Evolutionary conservation across 2,113 vertebrate genomes (phyloP).

Genomic region (Cyphomyrus discorhynchus): DNA sequence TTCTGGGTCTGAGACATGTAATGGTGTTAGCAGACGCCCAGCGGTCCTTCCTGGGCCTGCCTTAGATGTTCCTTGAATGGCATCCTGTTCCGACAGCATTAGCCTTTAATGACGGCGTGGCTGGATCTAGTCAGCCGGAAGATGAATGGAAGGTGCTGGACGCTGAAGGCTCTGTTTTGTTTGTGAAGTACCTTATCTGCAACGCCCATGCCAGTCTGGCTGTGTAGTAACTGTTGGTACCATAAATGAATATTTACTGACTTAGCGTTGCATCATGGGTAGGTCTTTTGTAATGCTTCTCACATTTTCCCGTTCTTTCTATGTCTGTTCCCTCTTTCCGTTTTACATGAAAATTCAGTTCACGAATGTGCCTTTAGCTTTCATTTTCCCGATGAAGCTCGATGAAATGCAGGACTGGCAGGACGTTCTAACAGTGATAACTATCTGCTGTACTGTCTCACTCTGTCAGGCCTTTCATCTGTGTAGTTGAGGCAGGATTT

Average conservation of each 20-base stretch:
- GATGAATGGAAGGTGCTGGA: not conserved
- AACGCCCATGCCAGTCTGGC: not conserved
- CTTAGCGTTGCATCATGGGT: not conserved
- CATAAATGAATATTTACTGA: not conserved
- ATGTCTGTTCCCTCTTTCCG: not conserved
- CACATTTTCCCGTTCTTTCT: not conserved
- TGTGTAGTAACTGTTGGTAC: not conserved
- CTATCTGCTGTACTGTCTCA: not conserved
- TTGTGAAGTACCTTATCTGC: not conserved
- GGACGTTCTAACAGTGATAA: not conserved
- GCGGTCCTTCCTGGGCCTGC: not conserved
- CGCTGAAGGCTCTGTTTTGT: not conserved
- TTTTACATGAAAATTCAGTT: not conserved
- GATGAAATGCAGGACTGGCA: not conserved
- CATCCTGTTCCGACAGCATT: not conserved
- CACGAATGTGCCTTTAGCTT: not conserved
- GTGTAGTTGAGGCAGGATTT: not conserved
- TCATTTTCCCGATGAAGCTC: not conserved
- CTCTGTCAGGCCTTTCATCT: not conserved
- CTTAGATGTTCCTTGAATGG: not conserved
- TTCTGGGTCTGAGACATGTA: not conserved
- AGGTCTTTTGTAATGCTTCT: not conserved
- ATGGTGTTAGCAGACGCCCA: not conserved
- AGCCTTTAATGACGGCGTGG: not conserved
- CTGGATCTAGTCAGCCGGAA: not conserved